phyloP scores from a whole-genome alignment of 2,797 vertebrate genomes.

The Hephaestus fuliginosus region DNA sequence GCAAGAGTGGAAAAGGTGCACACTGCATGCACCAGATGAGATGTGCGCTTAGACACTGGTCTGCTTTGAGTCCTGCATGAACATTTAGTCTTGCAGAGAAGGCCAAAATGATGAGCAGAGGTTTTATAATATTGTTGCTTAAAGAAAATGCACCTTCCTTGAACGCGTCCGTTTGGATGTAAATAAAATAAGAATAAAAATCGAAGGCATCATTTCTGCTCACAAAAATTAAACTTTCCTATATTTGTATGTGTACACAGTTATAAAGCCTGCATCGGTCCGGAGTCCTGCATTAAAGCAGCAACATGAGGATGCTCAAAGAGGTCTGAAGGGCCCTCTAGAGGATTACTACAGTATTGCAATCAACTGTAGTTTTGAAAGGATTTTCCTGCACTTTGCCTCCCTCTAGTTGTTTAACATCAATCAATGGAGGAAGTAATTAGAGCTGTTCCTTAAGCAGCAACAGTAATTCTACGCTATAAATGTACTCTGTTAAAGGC shows the following conservation, averaged over 20 bases:
- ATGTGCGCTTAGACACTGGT: neutral
- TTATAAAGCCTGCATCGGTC: neutral
- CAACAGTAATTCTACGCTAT: too few species aligned
- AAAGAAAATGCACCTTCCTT: too few species aligned
- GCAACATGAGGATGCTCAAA: neutral
- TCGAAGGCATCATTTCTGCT: neutral
- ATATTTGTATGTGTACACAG: neutral
- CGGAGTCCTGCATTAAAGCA: neutral
- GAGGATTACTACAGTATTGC: neutral
- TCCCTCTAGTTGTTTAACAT: neutral
- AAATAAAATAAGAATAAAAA: neutral
- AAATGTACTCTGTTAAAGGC: too few species aligned
- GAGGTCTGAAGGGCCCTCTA: neutral
- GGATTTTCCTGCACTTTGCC: neutral
- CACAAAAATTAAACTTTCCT: neutral
- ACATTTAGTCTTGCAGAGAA: neutral
- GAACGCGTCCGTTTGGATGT: neutral
- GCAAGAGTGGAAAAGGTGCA: neutral
- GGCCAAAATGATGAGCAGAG: neutral
- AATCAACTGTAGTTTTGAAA: neutral
- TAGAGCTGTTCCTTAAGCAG: too few species aligned
- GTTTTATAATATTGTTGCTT: neutral
- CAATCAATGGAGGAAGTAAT: too few species aligned
- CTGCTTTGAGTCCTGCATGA: neutral
- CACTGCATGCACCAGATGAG: neutral